Evolutionary conservation across 2,888 invertebrate species (phyloP).

Genomic region (Chrysolina oricalcia): DNA sequence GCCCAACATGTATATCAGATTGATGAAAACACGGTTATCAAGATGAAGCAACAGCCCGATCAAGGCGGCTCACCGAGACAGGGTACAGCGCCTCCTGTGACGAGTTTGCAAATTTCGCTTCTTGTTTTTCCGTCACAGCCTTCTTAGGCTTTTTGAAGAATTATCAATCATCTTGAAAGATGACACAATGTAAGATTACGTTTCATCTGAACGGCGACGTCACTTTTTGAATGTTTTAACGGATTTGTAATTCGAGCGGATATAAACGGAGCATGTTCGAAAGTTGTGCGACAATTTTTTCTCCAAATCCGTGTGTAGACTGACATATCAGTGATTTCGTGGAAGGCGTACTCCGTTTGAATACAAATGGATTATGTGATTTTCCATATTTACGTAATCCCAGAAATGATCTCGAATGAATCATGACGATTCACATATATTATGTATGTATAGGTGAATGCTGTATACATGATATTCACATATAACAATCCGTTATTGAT

Average conservation of each 20-base stretch:
- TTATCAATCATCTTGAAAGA: slow-evolving; percentile 62
- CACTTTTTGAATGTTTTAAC: slow-evolving; percentile 42
- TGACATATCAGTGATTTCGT: slow-evolving; percentile 41
- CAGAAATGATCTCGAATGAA: slow-evolving; percentile 1
- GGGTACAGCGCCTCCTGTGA: slow-evolving; percentile 61
- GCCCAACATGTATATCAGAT: slow-evolving; percentile 11
- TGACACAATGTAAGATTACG: slow-evolving; percentile 40
- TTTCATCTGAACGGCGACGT: slow-evolving; percentile 25
- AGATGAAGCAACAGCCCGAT: slow-evolving; percentile 5
- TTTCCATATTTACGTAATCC: slow-evolving; percentile 32
- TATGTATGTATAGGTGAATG: slow-evolving; percentile 4
- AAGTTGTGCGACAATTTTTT: slow-evolving; percentile 33
- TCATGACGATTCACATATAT: neutral
- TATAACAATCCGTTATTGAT: neutral
- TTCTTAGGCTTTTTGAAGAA: slow-evolving; percentile 55
- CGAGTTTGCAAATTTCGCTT: slow-evolving; percentile 65
- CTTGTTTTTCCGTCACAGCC: slow-evolving; percentile 61
- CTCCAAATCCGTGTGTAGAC: slow-evolving; percentile 40
- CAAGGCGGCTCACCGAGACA: slow-evolving; percentile 49
- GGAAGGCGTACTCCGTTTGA: slow-evolving; percentile 35
- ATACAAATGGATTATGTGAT: slow-evolving; percentile 37
- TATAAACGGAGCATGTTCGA: slow-evolving; percentile 40
- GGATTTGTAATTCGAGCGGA: slow-evolving; percentile 47
- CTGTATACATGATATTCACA: neutral
- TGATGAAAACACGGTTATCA: slow-evolving; percentile 5